Evolutionary conservation across 1,140 invertebrate genomes (phyloP), one percentile per base, ranked within the genome.

Genomic region (Brachystomella parvula): DNA sequence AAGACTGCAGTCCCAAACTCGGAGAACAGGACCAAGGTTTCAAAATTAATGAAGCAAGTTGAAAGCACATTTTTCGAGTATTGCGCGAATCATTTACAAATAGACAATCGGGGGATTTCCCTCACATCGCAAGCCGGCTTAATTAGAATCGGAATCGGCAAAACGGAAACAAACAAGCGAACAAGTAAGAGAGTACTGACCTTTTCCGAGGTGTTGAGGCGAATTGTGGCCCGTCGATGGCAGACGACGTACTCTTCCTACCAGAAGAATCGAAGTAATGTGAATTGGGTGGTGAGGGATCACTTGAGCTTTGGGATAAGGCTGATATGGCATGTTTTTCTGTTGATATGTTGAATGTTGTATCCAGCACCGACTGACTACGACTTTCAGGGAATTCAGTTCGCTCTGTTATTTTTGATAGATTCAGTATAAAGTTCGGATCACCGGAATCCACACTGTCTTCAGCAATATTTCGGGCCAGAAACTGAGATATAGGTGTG

Each of bases 81-180:
- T n/a, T n/a, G n/a, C n/a, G n/a, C n/a, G n/a, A n/a, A n/a, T n/a
- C n/a, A n/a, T n/a, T n/a, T n/a, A n/a, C n/a, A n/a, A n/a, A n/a
- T n/a, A n/a, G n/a, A n/a, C n/a, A n/a, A n/a, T n/a, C n/a, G n/a
- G n/a, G n/a, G n/a, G n/a, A n/a, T n/a, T n/a, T n/a, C n/a, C n/a
- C n/a, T n/a, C n/a, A n/a, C n/a, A n/a, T n/a, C n/a, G n/a, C n/a
- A n/a, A n/a, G n/a, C n/a, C n/a, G n/a, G n/a, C n/a, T n/a, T n/a
- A n/a, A n/a, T n/a, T 28, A 15, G 29, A 9, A 58, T 24, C 44
- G 61, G 30, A 63, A 71, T 35, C 69, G 69, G 47, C 66, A 70
- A 65, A 70, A 70, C 17, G 71, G 71, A 31, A 73, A 73, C 28
- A 70, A 33, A 28, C 71, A 73, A 1, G 68, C 61, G 58, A 73